Conservation (phyloP, 2,888 invertebrate genomes). For the Tanytarsus gracilentus region DNA sequence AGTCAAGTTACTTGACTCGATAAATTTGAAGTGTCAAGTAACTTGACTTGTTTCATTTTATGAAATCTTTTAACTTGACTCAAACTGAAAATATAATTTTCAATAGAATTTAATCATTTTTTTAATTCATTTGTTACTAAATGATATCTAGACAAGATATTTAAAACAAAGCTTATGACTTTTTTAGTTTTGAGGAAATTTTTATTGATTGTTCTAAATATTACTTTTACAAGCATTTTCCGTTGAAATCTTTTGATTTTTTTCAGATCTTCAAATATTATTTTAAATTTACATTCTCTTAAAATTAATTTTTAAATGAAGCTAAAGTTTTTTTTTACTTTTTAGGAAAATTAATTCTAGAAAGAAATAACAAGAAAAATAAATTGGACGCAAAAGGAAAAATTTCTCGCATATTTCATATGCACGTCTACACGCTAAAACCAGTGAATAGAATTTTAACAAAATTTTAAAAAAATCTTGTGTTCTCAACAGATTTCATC, state of each 20-base stretch:
- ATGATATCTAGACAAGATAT: too few relatives aligned
- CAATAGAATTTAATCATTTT: background rate
- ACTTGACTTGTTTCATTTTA: background rate
- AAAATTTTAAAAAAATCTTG: background rate
- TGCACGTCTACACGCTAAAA: background rate
- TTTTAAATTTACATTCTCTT: background rate
- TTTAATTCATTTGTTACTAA: background rate
- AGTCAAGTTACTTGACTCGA: background rate
- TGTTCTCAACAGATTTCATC: background rate
- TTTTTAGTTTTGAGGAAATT: too few relatives aligned
- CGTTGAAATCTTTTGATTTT: too few relatives aligned
- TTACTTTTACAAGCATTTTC: too few relatives aligned
- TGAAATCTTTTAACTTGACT: background rate
- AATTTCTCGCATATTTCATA: slow-evolving; percentile 11
- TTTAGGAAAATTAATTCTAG: background rate
- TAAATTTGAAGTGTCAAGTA: background rate
- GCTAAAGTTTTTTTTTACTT: background rate
- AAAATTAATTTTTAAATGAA: background rate
- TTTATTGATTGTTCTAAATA: too few relatives aligned
- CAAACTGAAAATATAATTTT: background rate
- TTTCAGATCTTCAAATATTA: too few relatives aligned
- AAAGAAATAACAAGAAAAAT: background rate
- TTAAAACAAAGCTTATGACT: too few relatives aligned
- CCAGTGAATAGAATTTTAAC: background rate
- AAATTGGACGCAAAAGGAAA: background rate